Conservation (phyloP, 2,113 vertebrate genomes). For the Oenanthe melanoleuca region DNA sequence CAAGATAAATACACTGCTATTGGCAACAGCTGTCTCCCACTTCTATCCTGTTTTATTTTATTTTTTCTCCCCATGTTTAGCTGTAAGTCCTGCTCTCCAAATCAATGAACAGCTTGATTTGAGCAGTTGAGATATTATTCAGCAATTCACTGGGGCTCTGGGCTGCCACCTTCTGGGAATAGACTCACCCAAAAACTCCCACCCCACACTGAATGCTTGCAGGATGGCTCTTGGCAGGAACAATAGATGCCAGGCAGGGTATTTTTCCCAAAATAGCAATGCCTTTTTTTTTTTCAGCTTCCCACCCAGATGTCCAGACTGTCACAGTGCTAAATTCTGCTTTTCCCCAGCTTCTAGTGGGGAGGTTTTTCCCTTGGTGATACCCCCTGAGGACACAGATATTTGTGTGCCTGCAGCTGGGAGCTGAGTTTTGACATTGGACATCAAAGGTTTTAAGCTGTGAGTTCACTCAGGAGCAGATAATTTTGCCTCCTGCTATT, state of each 20-base stretch:
- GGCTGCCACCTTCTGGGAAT: slow-evolving; percentile 73
- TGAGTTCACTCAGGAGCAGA: not conserved
- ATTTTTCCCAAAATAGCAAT: not conserved
- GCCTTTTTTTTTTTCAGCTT: slow-evolving; percentile 28
- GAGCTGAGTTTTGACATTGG: not conserved
- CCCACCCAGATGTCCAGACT: slow-evolving; percentile 45
- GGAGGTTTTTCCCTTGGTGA: not conserved
- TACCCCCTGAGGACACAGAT: not conserved
- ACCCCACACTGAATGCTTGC: not conserved
- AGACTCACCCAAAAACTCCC: not conserved
- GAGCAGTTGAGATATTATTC: slow-evolving; percentile 47
- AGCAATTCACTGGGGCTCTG: slow-evolving; percentile 49
- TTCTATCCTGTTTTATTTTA: slow-evolving; percentile 44
- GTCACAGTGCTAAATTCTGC: not conserved
- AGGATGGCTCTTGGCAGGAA: not conserved
- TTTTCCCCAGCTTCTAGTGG: not conserved
- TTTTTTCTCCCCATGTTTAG: not conserved
- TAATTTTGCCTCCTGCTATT: slow-evolving; percentile 20
- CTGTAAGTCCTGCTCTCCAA: slow-evolving; percentile 58
- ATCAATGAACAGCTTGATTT: slow-evolving; percentile 1
- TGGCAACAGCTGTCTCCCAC: slow-evolving; percentile 68
- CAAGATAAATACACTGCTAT: slow-evolving; percentile 57
- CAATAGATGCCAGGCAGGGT: not conserved
- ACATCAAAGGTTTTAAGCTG: not conserved
- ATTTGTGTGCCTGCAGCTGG: not conserved